Conservation (phyloP, 2,888 invertebrate species). For the Clanis bilineata region DNA sequence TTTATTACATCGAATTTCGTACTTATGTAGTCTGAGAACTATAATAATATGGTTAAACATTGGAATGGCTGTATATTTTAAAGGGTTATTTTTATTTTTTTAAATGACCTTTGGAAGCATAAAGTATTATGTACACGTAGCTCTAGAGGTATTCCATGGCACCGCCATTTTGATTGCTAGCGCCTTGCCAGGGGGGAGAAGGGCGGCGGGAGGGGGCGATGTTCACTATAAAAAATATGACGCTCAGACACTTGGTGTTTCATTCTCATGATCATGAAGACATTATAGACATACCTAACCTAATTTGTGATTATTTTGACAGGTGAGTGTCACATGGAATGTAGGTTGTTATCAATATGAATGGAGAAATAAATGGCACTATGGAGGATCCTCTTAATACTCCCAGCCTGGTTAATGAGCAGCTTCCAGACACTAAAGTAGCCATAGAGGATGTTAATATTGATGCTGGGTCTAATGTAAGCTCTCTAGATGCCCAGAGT, state of each 20-base stretch:
- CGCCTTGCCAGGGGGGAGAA: slow-evolving; percentile 64
- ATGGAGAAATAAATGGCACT: slow-evolving; percentile 64
- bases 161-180: slow-evolving; percentile 79
- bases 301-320: slow-evolving; percentile 51
- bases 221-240: slow-evolving; percentile 65
- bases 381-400: slow-evolving; percentile 51
- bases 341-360: slow-evolving; percentile 59
- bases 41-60: not conserved
- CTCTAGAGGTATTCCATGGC: slow-evolving; percentile 61
- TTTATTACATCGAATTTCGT: not conserved
- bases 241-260: slow-evolving; percentile 55
- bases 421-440: not conserved
- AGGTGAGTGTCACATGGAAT: slow-evolving; percentile 61
- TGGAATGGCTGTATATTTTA: not conserved
- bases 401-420: not conserved
- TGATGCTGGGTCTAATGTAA: not conserved
- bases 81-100: not conserved
- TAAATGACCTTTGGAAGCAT: slow-evolving; percentile 36
- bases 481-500: not conserved
- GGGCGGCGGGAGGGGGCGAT: slow-evolving; percentile 54
- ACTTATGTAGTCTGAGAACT: not conserved
- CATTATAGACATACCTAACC: slow-evolving; percentile 51
- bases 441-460: not conserved
- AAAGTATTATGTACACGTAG: slow-evolving; percentile 63
- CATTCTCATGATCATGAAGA: slow-evolving; percentile 44